phyloP scores from a whole-genome alignment of 2,113 vertebrate genomes.

The Catharus fuscescens region DNA sequence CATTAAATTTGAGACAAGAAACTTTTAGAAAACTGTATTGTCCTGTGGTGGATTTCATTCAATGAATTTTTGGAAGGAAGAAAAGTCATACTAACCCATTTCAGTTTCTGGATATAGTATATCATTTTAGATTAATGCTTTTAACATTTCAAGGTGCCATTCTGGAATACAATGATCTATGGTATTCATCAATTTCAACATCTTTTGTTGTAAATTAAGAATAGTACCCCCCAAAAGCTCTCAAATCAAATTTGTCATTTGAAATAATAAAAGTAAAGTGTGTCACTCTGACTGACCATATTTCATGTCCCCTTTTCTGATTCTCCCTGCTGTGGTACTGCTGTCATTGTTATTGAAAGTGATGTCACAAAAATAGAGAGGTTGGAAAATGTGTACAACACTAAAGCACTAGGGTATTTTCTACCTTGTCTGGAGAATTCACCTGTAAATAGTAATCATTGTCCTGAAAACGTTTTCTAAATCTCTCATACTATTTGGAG shows the following conservation, averaged over 20 bases:
- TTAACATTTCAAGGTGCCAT: constrained; percentile 73
- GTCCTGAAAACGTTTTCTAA: not conserved
- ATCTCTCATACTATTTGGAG: not conserved
- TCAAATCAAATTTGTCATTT: constrained; percentile 50
- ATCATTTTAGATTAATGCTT: constrained; percentile 71
- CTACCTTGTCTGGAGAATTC: not conserved
- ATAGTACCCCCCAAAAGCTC: constrained; percentile 39
- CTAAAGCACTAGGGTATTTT: not conserved
- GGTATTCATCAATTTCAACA: constrained; percentile 68
- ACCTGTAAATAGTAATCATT: not conserved
- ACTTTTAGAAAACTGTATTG: constrained; percentile 59
- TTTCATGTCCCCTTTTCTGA: constrained; percentile 22
- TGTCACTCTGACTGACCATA: constrained; percentile 54
- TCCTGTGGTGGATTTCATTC: constrained; percentile 31
- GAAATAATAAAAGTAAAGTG: constrained; percentile 50
- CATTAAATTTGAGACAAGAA: constrained; percentile 59
- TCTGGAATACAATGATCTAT: constrained; percentile 68
- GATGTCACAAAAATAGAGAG: not conserved
- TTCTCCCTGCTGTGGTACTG: not conserved
- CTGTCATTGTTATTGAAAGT: not conserved
- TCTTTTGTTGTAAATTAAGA: constrained; percentile 68
- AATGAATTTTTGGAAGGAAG: constrained; percentile 41
- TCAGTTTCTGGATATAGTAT: constrained; percentile 54
- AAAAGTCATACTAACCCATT: constrained; percentile 50
- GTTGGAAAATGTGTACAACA: not conserved